These are phyloP conservation scores for Ammospiza caudacuta DNA, from an alignment of 2,113 vertebrate genomes.

Conservation along the genomic window DNA sequence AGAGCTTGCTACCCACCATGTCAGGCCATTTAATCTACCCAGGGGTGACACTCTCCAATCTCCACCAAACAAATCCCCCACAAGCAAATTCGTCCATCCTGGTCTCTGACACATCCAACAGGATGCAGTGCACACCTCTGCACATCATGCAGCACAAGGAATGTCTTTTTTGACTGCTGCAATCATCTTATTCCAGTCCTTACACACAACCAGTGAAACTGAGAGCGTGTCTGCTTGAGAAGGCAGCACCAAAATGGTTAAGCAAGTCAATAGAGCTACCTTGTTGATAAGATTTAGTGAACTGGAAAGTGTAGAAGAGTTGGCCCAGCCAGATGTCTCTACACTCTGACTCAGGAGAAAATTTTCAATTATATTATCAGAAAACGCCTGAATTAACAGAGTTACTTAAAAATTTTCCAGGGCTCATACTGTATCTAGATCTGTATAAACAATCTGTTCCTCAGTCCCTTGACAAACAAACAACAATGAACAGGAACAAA, in stretches of 20 bases:
- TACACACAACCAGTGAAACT: neutral
- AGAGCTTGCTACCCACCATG: neutral
- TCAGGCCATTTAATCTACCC: neutral
- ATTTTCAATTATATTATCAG: neutral
- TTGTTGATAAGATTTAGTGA: neutral
- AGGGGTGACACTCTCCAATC: neutral
- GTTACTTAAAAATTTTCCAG: constrained; percentile 17
- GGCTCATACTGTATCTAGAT: neutral
- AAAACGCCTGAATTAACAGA: constrained; percentile 14
- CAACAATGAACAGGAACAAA: neutral
- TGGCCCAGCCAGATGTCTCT: neutral
- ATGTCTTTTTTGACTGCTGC: neutral
- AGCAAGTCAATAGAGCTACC: neutral
- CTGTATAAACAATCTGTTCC: neutral
- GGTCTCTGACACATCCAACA: neutral
- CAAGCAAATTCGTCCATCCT: neutral
- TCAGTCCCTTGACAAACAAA: neutral
- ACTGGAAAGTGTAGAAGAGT: neutral
- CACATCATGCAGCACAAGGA: rapidly evolving
- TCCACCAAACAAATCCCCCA: neutral
- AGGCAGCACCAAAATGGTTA: neutral
- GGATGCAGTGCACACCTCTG: neutral
- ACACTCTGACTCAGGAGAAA: neutral
- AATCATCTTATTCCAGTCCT: neutral
- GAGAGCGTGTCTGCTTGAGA: neutral